Base-by-base conservation (phyloP, 2,113 vertebrate species). In the Cranoglanis bouderius region DNA sequence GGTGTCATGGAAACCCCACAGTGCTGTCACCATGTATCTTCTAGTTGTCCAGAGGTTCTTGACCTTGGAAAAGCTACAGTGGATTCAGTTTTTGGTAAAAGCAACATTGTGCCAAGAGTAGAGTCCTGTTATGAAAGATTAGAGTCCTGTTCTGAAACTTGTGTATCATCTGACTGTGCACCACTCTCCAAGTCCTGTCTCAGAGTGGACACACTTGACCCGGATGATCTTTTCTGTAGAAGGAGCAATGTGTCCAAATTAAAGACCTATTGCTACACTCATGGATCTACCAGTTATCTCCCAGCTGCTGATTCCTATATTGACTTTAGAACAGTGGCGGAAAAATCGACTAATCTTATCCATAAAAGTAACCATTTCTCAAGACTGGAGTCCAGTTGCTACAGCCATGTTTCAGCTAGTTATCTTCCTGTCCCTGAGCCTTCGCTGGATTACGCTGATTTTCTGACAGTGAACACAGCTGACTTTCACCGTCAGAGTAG, bases 261-360 rank as follows among this genome's bases (percentile, higher is more conserved):
- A 24, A 77, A 85, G 19, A 43, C 59, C 12, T 18, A 18, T 78
- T 85, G 63, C 78, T 40, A 55, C 88, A 40, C 43, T 0, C 46
- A 55, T 32, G 72, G 38, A 78, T 85, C 82, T n/a, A 78, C 72
- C 35, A 65, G 74, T 65, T 53, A 63, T 43, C 74, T 51, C 12
- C 35, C 83, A 55, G 83, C 1, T 5, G 13, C 40, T 8, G 57
- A 80, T 49, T 80, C 57, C 32, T 78, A 19, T 65, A n/a, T 80
- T n/a, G 72, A 82, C 35, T 72, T 82, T 43, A 29, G 59, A 85
- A 40, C 59, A 18, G 21, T n/a, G 40, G 14, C 8, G 9, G 6
- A 67, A 21, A 51, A 78, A 26, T 87, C 46, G 10, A 6, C 43
- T 40, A 40, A 87, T 65, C 46, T 70, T 67, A 26, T 70, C 24